These are phyloP conservation scores for Papilio machaon DNA, from an alignment of 1,140 invertebrate genomes.

Conservation along the genomic window DNA sequence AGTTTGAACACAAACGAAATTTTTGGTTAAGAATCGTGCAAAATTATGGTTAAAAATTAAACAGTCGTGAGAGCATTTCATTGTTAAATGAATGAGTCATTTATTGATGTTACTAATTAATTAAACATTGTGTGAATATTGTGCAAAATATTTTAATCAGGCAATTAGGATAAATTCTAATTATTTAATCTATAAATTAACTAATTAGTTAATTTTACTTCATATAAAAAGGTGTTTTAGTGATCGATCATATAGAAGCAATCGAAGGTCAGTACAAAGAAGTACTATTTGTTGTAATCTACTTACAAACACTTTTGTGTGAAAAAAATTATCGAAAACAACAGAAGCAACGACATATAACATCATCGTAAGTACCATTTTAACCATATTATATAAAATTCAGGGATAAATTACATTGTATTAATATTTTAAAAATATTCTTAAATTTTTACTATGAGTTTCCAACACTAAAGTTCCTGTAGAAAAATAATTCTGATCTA, in stretches of 20 bases:
- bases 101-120: background rate
- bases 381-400: background rate
- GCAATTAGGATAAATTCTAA: background rate
- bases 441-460: background rate
- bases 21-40: background rate
- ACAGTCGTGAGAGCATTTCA: background rate
- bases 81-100: background rate
- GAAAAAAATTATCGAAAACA: background rate
- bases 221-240: constrained; percentile 19
- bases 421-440: background rate
- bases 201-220: constrained; percentile 14
- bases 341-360: background rate
- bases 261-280: background rate
- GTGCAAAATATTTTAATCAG: constrained; percentile 14
- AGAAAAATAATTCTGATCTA: too few species aligned
- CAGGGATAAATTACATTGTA: background rate
- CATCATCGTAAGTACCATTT: background rate
- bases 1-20: background rate
- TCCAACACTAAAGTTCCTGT: too few species aligned
- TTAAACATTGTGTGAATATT: background rate
- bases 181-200: constrained; percentile 24
- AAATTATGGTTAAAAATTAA: background rate
- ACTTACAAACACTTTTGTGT: background rate
- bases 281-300: background rate
- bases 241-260: background rate